Evolutionary conservation across 2,113 vertebrate genomes (phyloP).

Genomic region (Indicator indicator): DNA sequence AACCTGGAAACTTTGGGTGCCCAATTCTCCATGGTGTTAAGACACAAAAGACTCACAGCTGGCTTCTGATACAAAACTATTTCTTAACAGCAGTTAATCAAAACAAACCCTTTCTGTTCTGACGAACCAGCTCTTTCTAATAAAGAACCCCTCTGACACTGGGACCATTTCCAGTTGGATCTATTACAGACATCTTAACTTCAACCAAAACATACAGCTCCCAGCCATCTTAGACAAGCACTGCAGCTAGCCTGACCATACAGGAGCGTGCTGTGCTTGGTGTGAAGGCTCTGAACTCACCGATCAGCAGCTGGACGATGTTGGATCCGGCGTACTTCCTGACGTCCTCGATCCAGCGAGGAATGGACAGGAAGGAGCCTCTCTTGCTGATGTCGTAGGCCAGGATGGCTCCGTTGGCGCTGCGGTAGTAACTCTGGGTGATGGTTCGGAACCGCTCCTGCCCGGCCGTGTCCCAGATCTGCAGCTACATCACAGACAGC

Average conservation of each 20-base stretch:
- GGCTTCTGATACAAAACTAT: neutral
- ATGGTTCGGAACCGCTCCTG: constrained; percentile 91
- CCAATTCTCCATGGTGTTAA: neutral
- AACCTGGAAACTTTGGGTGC: neutral
- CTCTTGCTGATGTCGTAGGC: constrained; percentile 88
- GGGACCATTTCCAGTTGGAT: fast-evolving
- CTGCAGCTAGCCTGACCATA: neutral
- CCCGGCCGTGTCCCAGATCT: constrained; percentile 92
- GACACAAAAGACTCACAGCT: neutral
- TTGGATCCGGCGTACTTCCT: constrained; percentile 86
- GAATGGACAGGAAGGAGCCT: constrained; percentile 83
- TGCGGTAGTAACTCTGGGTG: constrained; percentile 90
- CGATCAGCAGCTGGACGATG: constrained; percentile 86
- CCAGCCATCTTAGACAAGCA: fast-evolving
- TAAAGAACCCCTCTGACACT: fast-evolving
- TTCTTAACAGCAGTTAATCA: neutral
- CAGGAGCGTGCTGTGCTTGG: neutral
- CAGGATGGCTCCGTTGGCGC: constrained; percentile 88
- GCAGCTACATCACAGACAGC: constrained; percentile 73
- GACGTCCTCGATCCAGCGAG: constrained; percentile 89
- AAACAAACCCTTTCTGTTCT: neutral
- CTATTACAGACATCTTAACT: neutral
- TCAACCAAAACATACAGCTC: neutral
- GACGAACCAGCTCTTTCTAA: neutral
- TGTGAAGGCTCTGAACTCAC: constrained; percentile 63